Base-by-base conservation (phyloP, 2,797 vertebrate genomes). In the Gastrophryne carolinensis region DNA sequence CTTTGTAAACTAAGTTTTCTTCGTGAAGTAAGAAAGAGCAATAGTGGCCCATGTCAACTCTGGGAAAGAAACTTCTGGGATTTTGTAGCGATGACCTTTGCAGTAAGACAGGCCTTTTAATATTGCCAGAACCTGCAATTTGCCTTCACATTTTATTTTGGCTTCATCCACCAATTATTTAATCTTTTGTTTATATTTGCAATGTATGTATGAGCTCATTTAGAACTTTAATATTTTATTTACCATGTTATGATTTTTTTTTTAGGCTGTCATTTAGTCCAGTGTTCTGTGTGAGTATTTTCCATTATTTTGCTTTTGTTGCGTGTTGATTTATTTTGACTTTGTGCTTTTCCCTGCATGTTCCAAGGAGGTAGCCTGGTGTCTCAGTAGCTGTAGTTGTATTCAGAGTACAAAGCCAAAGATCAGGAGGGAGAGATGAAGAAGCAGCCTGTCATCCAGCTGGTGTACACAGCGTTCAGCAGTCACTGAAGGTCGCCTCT, bases 211-310 rank as follows among this genome's bases (percentile, higher is more conserved):
- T n/a, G n/a, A n/a, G n/a, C n/a, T n/a, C n/a, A n/a, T n/a, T n/a
- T n/a, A n/a, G n/a, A n/a, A n/a, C n/a, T n/a, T n/a, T n/a, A n/a
- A n/a, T n/a, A n/a, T n/a, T n/a, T n/a, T n/a, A n/a, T n/a, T n/a
- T n/a, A n/a, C n/a, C n/a, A n/a, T n/a, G n/a, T 58, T 67, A 2
- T 67, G 15, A 53, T 86, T 81, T 85, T 89, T 88, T 79, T 86
- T 88, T 90, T 88, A 89, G 93, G 92, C 87, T 83, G 79, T 86
- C 84, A 82, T 88, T 87, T 90, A 87, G 81, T 83, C 83, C 80
- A 81, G 85, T 87, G 87, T 90, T 86, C 87, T 85, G 86, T 93
- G 94, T 95, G 92, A 95, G 94, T 96, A 95, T 91, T 92, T 90
- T 82, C 77, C 81, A 39, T 62, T 61, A 44, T 62, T 63, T 53